Evolutionary conservation across 1,140 invertebrate genomes (phyloP), one percentile per base, ranked within the genome.

Genomic region (Hylaeus volcanicus): DNA sequence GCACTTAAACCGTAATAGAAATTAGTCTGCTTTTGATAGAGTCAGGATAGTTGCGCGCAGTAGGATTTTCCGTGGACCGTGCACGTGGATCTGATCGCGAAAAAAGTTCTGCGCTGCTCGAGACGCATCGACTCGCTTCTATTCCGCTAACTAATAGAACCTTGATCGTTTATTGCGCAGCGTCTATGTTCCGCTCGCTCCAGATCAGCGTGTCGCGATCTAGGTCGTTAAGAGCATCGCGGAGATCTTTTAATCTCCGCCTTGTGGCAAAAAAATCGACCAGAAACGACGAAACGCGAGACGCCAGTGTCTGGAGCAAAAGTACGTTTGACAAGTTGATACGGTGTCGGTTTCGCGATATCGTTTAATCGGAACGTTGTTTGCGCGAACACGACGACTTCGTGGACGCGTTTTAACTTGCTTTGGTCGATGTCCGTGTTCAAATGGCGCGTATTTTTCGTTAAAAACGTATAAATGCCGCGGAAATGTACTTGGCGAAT

Each of bases 161-260:
- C 88, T 90, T 91, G 89, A 89, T 91, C 86, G 85, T 73, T 83
- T 86, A 90, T 90, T 88, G 87, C 78, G 79, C 73, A 70, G 53
- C 70, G 68, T 84, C 81, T 84, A 63, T 73, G 79, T 88, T 73
- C 81, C 79, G 82, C 86, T 86, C 81, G 84, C 78, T 87, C 79
- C 78, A 87, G 73, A 88, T 86, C 73, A 70, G 51, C 73, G 70
- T 69, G 70, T 76, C 75, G 61, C 56, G 69, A 85, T 85, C 73
- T 74, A 15, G 72, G 56, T 75, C 73, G 80, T 64, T 58, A 45
- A 85, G 84, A 85, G 81, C 74, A 80, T 73, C 77, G 61, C 66
- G 73, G 15, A 39, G 11, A 78, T 82, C 70, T 63, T 65, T 72
- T 79, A 66, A 85, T 81, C 74, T 56, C 37, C 9, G 3, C 26